These are phyloP conservation scores for Myotis daubentonii DNA, from an alignment of 2,797 vertebrate genomes.

Conservation along the genomic window DNA sequence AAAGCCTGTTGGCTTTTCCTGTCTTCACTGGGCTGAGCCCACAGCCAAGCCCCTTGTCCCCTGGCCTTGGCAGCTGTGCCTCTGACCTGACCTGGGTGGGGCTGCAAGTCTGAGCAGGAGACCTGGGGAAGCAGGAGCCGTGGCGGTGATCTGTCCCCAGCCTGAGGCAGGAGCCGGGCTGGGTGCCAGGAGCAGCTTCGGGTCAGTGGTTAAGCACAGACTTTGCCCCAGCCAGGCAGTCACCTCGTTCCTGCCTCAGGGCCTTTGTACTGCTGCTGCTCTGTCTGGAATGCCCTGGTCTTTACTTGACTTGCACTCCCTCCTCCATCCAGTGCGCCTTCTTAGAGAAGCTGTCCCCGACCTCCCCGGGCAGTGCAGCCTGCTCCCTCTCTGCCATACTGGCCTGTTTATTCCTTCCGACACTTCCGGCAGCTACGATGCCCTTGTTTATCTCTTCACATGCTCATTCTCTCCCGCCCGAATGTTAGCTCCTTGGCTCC, in stretches of 20 bases:
- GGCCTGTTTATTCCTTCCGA: neutral
- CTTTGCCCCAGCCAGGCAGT: neutral
- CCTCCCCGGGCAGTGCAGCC: no score
- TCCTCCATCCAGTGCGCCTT: neutral
- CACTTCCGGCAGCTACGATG: neutral
- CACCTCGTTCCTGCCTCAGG: neutral
- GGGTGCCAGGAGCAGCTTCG: slow-evolving; percentile 25
- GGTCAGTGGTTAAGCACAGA: neutral
- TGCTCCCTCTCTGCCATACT: neutral
- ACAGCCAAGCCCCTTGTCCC: neutral
- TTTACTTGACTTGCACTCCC: neutral
- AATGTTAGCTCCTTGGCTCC: neutral
- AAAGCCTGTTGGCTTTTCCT: neutral
- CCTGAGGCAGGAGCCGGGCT: slow-evolving; percentile 10
- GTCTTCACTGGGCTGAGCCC: neutral
- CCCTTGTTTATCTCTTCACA: neutral
- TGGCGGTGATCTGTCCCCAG: slow-evolving; percentile 6
- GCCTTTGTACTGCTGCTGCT: neutral
- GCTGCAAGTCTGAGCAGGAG: slow-evolving; percentile 70
- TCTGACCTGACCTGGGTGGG: slow-evolving; percentile 17
- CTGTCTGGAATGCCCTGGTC: neutral
- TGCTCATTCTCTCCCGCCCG: neutral
- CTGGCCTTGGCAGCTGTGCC: neutral
- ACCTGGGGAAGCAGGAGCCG: neutral
- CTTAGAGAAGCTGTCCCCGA: neutral